Base-by-base conservation (phyloP, 2,888 invertebrate genomes). In the Itoplectis maculator region DNA sequence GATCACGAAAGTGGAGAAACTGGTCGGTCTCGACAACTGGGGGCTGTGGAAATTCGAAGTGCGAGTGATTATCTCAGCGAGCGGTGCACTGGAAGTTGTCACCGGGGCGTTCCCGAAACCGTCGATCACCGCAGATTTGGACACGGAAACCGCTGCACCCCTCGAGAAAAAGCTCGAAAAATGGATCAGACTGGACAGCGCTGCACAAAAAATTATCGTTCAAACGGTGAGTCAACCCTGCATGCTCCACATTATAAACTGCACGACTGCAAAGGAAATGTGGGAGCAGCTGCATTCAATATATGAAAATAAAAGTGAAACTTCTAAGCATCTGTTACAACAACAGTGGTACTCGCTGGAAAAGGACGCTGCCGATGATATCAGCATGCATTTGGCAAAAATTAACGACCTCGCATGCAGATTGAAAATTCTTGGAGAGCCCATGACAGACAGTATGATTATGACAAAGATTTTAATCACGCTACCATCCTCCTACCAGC, bases 261-360 rank as follows among this genome's bases (percentile, higher is more conserved):
- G 89, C 63, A 8, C 76, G 7, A 83, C 79, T 5, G 75, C 89
- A 7, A 75, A 84, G 18, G 84, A 86, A 15, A 90, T 90, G 89
- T 90, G 89, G 88, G 72, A 70, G 0, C 88, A 87, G 81, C 81
- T 90, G 7, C 72, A 82, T 0, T 70, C 69, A 6, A 82, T 89
- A 0, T 89, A 86, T 56, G 88, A 89, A 75, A 88, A 86, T 40
- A 88, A 87, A 69, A 85, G 79, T 2, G 88, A 88, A 42, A 73
- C 86, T 0, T 86, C 86, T 5, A 85, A 86, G 23, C 86, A 87
- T 35, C 42, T 86, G 9, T 63, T 87, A 0, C 85, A 86, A 45
- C 85, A 87, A 66, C 13, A 84, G 1, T 85, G 87, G 85, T 87
- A 84, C 49, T 49, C 42, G 0, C 29, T 81, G 0, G 40, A 45